These are phyloP conservation scores for Augiades crinisus DNA, from an alignment of 2,888 invertebrate genomes.

Conservation along the genomic window DNA sequence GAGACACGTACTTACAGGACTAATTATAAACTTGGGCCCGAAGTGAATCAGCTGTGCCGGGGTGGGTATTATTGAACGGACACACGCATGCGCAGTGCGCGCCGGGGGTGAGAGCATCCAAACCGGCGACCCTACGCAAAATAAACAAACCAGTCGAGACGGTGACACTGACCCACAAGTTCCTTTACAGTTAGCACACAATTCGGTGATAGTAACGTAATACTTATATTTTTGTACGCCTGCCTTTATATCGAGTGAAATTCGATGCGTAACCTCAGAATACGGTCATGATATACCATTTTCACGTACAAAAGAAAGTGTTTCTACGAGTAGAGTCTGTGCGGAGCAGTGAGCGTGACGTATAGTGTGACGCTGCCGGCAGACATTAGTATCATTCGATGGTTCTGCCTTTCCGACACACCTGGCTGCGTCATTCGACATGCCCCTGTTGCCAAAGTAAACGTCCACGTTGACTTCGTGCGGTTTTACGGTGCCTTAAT, in stretches of 20 bases:
- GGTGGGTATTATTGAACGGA: conserved; percentile 62
- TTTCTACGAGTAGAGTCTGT: conserved; percentile 43
- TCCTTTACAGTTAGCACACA: conserved; percentile 26
- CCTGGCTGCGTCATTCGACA: conserved; percentile 57
- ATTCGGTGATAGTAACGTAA: not conserved
- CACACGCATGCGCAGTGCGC: conserved; percentile 63
- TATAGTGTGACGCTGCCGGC: conserved; percentile 53
- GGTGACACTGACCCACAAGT: conserved; percentile 63
- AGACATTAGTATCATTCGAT: conserved; percentile 55
- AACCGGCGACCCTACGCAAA: conserved; percentile 56
- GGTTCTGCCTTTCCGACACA: conserved; percentile 65
- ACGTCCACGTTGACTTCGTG: conserved; percentile 18
- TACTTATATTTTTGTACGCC: not conserved
- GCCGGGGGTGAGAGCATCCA: conserved; percentile 38
- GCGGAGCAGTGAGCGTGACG: conserved; percentile 61
- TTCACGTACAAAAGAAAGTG: conserved; percentile 74
- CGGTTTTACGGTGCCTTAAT: conserved; percentile 10
- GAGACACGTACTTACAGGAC: conserved; percentile 4
- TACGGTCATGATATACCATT: conserved; percentile 48
- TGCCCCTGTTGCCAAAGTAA: conserved; percentile 46
- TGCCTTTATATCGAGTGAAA: not conserved
- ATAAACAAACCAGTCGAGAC: conserved; percentile 66
- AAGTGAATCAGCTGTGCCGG: conserved; percentile 44
- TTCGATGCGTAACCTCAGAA: conserved; percentile 5
- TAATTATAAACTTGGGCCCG: conserved; percentile 23